These are phyloP conservation scores for Enteromius anoplus DNA, from an alignment of 2,797 vertebrate genomes.

Conservation along the genomic window DNA sequence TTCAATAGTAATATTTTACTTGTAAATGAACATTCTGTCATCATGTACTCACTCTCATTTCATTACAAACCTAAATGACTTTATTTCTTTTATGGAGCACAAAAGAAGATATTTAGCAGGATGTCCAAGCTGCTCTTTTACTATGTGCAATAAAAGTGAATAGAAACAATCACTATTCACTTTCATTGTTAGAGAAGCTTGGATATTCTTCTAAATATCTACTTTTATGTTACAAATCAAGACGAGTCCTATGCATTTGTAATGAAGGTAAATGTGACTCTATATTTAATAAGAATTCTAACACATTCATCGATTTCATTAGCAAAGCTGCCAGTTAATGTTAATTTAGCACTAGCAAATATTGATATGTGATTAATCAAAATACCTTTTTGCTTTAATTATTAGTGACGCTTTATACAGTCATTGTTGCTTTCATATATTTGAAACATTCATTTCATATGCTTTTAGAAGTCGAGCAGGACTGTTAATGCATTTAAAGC, in stretches of 20 bases:
- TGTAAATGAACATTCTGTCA: background rate
- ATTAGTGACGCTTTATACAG: background rate
- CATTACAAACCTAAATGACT: background rate
- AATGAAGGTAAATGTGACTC: background rate
- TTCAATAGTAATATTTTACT: constrained; percentile 1
- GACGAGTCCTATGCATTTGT: background rate
- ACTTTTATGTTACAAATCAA: background rate
- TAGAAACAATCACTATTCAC: background rate
- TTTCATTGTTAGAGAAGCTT: background rate
- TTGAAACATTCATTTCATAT: background rate
- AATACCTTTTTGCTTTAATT: background rate
- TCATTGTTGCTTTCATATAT: background rate
- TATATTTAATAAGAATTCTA: background rate
- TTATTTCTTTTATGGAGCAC: background rate
- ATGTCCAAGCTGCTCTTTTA: constrained; percentile 10
- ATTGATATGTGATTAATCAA: background rate
- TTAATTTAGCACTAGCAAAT: background rate
- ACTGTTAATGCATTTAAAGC: constrained; percentile 17
- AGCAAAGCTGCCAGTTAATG: background rate
- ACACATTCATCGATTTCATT: background rate
- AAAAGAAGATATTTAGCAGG: background rate
- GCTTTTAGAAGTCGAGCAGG: background rate
- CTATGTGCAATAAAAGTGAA: background rate
- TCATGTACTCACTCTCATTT: background rate
- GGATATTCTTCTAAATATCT: constrained; percentile 1